Evolutionary conservation across 2,888 invertebrate species (phyloP).

Genomic region (Heteropelma amictum): DNA sequence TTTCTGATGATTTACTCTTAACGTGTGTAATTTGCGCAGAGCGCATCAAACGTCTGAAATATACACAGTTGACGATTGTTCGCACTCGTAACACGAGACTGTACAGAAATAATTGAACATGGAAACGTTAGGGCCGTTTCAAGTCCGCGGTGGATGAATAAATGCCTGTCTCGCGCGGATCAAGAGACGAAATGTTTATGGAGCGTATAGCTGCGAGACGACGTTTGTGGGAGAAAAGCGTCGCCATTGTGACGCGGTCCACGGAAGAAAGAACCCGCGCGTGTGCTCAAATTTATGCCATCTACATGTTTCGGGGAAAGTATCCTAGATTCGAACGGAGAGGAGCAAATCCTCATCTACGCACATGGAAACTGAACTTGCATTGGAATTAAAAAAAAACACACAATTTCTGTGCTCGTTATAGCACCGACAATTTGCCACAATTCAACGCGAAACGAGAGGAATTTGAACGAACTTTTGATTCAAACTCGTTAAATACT

Average conservation of each 20-base stretch:
- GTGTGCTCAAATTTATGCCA: background rate
- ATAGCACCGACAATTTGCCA: too few relatives aligned
- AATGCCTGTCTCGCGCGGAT: constrained; percentile 32
- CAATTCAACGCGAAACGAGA: too few relatives aligned
- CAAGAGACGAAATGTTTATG: constrained; percentile 40
- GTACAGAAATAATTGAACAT: constrained; percentile 22
- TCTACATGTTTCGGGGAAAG: background rate
- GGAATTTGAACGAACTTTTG: too few relatives aligned
- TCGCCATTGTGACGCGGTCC: background rate
- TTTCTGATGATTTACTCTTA: too few relatives aligned
- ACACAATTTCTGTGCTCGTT: too few relatives aligned
- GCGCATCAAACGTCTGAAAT: background rate
- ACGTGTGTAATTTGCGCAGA: background rate
- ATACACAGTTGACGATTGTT: background rate
- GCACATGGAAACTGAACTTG: too few relatives aligned
- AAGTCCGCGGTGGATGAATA: constrained; percentile 33
- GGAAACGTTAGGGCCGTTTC: constrained; percentile 28
- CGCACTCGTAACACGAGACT: too few relatives aligned
- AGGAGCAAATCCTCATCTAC: too few relatives aligned
- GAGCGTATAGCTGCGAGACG: constrained; percentile 23
- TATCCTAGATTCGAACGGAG: background rate
- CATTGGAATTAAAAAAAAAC: too few relatives aligned
- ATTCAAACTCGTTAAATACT: constrained; percentile 10
- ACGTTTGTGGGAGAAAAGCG: constrained; percentile 2
- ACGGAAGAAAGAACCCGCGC: background rate